Evolutionary conservation across 2,888 invertebrate genomes (phyloP), one percentile per base, ranked within the genome.

Genomic region (Chloroclysta siterata): DNA sequence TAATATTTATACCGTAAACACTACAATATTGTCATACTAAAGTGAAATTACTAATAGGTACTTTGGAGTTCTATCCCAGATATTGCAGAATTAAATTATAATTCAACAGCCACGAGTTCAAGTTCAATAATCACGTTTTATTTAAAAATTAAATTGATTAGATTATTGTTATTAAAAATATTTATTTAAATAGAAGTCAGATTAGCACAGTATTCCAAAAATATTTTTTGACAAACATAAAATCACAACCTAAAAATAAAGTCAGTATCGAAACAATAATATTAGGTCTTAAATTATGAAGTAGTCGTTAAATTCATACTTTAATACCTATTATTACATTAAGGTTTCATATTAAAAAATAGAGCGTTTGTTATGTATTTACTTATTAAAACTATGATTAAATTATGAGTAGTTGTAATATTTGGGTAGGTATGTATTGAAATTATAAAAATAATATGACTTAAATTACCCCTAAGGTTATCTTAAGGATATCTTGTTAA

Each of bases 21-120:
- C 83, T 87, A 85, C 80, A 76, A 89, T 90, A 90, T 90, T 91
- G 89, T 90, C 90, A 84, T 81, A 81, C 84, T 88, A 89, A 88
- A 87, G 77, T 83, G 80, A 77, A 82, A 79, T 78, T 56, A 56
- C 55, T 51, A 80, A 80, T 72, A n/a, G n/a, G n/a, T n/a, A 73
- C 77, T 80, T 78, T 64, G 60, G 70, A 74, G 80, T 85, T 89
- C 87, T 84, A 89, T 89, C 89, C 87, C 90, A 89, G 90, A 90
- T 87, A 88, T 83, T 80, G 82, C 84, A 85, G 84, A 89, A 86
- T 76, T 77, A 74, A 78, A 75, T 70, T 70, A 74, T 78, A 79
- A 75, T 78, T 78, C 61, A 65, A 85, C 82, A 85, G 85, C 83
- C 80, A 80, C 71, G 75, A 84, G 76, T 80, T 82, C 74, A 75